These are phyloP conservation scores for Phorcus lineatus DNA, from an alignment of 2,888 invertebrate species.

Conservation along the genomic window DNA sequence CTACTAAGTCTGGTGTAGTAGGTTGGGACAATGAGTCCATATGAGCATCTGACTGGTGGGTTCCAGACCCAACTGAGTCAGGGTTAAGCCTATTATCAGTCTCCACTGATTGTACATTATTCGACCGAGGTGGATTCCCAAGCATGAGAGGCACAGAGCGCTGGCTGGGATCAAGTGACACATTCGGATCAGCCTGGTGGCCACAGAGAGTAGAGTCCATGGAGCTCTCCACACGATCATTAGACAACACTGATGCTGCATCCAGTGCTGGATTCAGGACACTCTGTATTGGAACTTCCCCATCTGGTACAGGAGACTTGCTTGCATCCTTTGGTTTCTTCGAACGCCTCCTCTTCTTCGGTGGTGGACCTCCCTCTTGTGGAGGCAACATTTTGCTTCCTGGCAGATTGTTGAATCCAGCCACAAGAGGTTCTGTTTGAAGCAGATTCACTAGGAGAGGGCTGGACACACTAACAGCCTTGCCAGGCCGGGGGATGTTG, in stretches of 20 bases:
- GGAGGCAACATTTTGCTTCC: conserved; percentile 57
- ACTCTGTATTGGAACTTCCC: conserved; percentile 46
- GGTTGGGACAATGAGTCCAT: conserved; percentile 1
- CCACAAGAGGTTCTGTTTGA: conserved; percentile 83
- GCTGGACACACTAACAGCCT: conserved; percentile 80
- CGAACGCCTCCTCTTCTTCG: conserved; percentile 57
- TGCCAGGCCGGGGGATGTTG: conserved; percentile 60
- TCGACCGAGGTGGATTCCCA: background rate
- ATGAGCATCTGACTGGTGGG: background rate
- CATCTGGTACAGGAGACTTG: conserved; percentile 35
- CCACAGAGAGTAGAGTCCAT: background rate
- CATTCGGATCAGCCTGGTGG: conserved; percentile 11
- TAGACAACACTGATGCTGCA: conserved; percentile 29
- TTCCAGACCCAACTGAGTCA: background rate
- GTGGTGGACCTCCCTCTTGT: conserved; percentile 47
- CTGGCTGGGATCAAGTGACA: conserved; percentile 12
- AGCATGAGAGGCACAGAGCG: background rate
- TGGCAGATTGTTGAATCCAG: conserved; percentile 48
- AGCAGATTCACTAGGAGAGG: conserved; percentile 92
- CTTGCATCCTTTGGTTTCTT: conserved; percentile 58
- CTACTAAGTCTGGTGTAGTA: background rate
- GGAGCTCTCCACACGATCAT: conserved; percentile 13
- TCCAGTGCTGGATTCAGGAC: conserved; percentile 45
- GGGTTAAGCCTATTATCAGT: background rate
- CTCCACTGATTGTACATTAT: background rate